Evolutionary conservation across 92 coral and sea anemone genomes (phyloP), one percentile per base, ranked within the genome.

Genomic region (Actinostola sp.): DNA sequence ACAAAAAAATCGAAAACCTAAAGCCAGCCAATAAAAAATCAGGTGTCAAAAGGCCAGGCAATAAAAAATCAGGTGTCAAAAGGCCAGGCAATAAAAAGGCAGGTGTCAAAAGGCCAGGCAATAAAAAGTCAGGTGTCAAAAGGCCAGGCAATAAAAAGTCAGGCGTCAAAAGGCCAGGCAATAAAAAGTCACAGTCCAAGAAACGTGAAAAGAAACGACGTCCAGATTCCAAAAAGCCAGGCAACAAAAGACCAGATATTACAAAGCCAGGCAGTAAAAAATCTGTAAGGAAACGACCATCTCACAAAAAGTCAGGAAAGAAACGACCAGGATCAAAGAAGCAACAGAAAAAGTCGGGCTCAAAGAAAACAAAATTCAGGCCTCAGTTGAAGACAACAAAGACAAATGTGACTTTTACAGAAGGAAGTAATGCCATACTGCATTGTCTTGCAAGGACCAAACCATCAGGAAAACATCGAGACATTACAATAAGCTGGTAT

Each of bases 101-200:
- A n/a, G n/a, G n/a, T n/a, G n/a, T n/a, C n/a, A n/a, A n/a, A n/a
- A n/a, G n/a, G n/a, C n/a, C n/a, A n/a, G n/a, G n/a, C n/a, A n/a
- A n/a, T n/a, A n/a, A n/a, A n/a, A n/a, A n/a, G n/a, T n/a, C n/a
- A n/a, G n/a, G n/a, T n/a, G n/a, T n/a, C n/a, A n/a, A n/a, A n/a
- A 27, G 34, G 42, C 42, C 42, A 58, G 19, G 19, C 29, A 71
- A 54, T 39, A 76, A 80, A 25, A 80, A 71, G 84, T 48, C 66
- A 6, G 16, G 55, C 63, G 28, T 45, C 36, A 51, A 71, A 63
- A 79, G 53, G 19, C 7, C 54, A 20, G 19, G 19, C 3, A 20
- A 48, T 3, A 48, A 48, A 48, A 48, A 14, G 54, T 2, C 54
- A 48, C 54, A 20, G 24, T 20, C n/a, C n/a, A 53, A n/a, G 27